Conservation (phyloP, 2,113 vertebrate genomes). For the Otolemur garnettii region DNA sequence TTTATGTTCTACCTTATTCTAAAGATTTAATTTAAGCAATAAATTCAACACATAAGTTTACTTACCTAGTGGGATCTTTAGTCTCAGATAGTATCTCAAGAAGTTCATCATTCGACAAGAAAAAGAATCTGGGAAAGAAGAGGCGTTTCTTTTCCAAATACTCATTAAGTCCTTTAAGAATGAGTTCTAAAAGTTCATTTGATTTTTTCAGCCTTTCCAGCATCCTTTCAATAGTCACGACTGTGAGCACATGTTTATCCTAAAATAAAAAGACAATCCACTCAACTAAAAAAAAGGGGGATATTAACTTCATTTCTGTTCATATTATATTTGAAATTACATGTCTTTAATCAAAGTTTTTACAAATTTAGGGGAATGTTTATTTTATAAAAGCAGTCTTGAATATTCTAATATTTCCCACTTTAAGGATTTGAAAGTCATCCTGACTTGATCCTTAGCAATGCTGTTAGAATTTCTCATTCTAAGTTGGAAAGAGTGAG, state of each 20-base stretch:
- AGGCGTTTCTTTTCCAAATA: constrained; percentile 96
- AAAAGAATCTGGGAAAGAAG: constrained; percentile 96
- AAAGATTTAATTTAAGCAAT: constrained; percentile 21
- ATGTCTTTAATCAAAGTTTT: background rate
- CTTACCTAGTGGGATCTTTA: constrained; percentile 94
- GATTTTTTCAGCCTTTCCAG: constrained; percentile 91
- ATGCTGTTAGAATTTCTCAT: background rate
- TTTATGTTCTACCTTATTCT: constrained; percentile 8
- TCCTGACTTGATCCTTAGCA: background rate
- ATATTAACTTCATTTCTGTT: background rate
- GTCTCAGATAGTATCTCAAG: constrained; percentile 96
- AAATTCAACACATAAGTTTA: background rate
- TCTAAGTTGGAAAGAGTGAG: background rate
- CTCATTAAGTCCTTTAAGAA: constrained; percentile 95
- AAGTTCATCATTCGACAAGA: constrained; percentile 96
- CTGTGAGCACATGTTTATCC: constrained; percentile 92
- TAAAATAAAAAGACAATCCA: constrained; percentile 78
- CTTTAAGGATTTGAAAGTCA: constrained; percentile 38
- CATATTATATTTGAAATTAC: background rate
- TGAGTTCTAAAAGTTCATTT: constrained; percentile 92
- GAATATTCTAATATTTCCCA: background rate
- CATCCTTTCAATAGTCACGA: constrained; percentile 92
- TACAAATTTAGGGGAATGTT: background rate
- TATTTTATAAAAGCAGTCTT: constrained; percentile 29
- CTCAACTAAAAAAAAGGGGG: constrained; percentile 36